Evolutionary conservation across 1,140 invertebrate species (phyloP).

Genomic region (Carcinoscorpius rotundicauda): DNA sequence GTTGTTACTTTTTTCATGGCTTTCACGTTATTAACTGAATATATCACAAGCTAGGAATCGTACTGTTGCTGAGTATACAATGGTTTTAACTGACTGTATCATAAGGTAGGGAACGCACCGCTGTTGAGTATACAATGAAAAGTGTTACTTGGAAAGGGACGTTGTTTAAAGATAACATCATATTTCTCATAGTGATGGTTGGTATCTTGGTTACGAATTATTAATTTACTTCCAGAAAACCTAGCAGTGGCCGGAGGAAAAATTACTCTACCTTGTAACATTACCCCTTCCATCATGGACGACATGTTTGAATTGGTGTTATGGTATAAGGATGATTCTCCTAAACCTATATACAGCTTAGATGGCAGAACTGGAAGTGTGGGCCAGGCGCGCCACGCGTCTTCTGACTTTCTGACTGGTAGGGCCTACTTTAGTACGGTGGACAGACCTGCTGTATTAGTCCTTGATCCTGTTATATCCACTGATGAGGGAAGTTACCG

Average conservation of each 20-base stretch:
- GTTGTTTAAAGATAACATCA: no score
- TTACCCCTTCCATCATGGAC: slow-evolving; percentile 50
- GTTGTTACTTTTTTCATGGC: no score
- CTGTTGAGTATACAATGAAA: no score
- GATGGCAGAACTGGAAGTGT: slow-evolving; percentile 13
- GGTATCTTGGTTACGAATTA: no score
- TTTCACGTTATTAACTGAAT: no score
- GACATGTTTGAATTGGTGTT: slow-evolving; percentile 65
- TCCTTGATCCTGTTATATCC: slow-evolving; percentile 7
- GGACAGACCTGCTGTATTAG: slow-evolving; percentile 7
- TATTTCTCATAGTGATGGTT: no score
- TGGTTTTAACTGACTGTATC: no score
- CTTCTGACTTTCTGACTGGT: slow-evolving; percentile 6
- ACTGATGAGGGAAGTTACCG: slow-evolving; percentile 64
- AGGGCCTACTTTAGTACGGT: slow-evolving; percentile 12
- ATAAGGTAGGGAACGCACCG: no score
- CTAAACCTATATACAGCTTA: slow-evolving; percentile 52
- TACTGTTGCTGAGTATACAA: no score
- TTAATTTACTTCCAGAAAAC: neutral
- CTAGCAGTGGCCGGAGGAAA: slow-evolving; percentile 38
- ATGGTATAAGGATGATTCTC: slow-evolving; percentile 66
- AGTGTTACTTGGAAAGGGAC: no score
- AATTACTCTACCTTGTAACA: slow-evolving; percentile 64
- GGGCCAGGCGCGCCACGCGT: slow-evolving; percentile 9
- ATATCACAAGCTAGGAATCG: no score